A percentile compares a stretch with the other conserved stretches of the same genome.
phyloP scores from a whole-genome alignment of 2,113 vertebrate species.

The Lonchura striata region DNA sequence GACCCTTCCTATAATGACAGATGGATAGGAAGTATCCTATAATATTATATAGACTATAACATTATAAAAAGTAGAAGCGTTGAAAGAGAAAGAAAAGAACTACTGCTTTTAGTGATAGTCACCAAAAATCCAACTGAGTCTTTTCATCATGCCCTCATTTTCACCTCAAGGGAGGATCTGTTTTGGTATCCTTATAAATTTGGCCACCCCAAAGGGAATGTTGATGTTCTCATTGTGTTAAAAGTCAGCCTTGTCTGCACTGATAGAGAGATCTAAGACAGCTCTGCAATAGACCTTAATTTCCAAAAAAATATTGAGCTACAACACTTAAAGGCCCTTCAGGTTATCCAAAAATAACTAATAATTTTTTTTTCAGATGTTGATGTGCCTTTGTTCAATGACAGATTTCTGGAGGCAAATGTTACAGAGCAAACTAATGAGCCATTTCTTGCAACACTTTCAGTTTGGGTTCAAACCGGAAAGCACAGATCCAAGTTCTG shows the following conservation, averaged over 20 bases:
- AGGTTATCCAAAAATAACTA: constrained; percentile 53
- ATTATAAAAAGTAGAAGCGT: not conserved
- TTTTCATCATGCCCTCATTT: not conserved
- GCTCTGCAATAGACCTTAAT: not conserved
- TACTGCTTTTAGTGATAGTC: not conserved
- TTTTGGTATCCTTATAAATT: not conserved
- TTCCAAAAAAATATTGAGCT: constrained; percentile 20
- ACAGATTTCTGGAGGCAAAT: constrained; percentile 28
- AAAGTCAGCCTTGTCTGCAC: not conserved
- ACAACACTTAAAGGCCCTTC: not conserved
- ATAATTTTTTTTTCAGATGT: not conserved
- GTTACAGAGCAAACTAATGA: constrained; percentile 25
- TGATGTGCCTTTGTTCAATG: constrained; percentile 21
- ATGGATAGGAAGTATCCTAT: no score
- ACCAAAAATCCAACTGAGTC: not conserved
- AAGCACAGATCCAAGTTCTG: constrained; percentile 43
- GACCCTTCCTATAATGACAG: not conserved
- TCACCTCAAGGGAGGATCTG: not conserved
- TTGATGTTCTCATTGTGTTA: not conserved
- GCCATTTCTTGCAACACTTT: constrained; percentile 48
- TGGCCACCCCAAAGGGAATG: not conserved
- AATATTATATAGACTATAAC: no score
- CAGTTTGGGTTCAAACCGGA: constrained; percentile 37
- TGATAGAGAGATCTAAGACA: not conserved
- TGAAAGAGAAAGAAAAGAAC: not conserved